Percentiles rank a stretch among this genome's conserved stretches.
Evolutionary conservation across 1,140 invertebrate species (phyloP).

Genomic region (Pararge aegeria): DNA sequence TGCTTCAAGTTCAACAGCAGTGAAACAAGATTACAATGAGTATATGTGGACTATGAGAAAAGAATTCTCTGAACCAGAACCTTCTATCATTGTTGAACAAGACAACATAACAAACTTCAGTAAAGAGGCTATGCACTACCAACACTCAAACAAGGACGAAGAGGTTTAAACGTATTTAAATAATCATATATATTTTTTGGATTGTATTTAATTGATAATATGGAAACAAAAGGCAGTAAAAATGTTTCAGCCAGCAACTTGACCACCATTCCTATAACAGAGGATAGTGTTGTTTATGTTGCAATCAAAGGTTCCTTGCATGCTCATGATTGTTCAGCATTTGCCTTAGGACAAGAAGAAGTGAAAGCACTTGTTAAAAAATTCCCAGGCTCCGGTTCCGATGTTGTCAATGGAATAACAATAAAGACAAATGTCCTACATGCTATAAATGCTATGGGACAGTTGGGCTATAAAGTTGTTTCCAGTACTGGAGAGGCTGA

Average conservation of each 20-base stretch:
- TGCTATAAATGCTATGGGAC: slow-evolving; percentile 85
- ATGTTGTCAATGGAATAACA: slow-evolving; percentile 85
- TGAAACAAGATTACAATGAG: slow-evolving; percentile 92
- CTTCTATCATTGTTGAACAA: slow-evolving; percentile 80
- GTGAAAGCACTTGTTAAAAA: slow-evolving; percentile 83
- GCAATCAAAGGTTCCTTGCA: slow-evolving; percentile 89
- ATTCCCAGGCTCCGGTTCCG: slow-evolving; percentile 81
- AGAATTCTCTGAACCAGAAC: slow-evolving; percentile 91
- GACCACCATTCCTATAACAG: slow-evolving; percentile 46
- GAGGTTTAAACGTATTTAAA: slow-evolving; percentile 56
- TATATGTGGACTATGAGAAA: slow-evolving; percentile 96
- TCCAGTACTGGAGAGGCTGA: slow-evolving; percentile 88
- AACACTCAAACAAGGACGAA: slow-evolving; percentile 69
- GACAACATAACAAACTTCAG: slow-evolving; percentile 82
- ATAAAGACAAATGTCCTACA: slow-evolving; percentile 81
- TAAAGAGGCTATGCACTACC: slow-evolving; percentile 78
- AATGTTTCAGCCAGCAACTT: slow-evolving; percentile 56
- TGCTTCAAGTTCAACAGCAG: slow-evolving; percentile 89
- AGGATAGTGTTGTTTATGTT: slow-evolving; percentile 83
- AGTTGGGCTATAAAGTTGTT: slow-evolving; percentile 88
- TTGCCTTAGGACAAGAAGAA: slow-evolving; percentile 86
- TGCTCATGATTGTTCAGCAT: slow-evolving; percentile 85
- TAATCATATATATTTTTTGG: neutral
- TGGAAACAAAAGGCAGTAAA: slow-evolving; percentile 66
- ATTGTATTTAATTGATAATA: slow-evolving; percentile 41